Percentiles rank a stretch among this genome's conserved stretches.
phyloP scores from a whole-genome alignment of 2,888 invertebrate genomes.

The Auanema sp. region DNA sequence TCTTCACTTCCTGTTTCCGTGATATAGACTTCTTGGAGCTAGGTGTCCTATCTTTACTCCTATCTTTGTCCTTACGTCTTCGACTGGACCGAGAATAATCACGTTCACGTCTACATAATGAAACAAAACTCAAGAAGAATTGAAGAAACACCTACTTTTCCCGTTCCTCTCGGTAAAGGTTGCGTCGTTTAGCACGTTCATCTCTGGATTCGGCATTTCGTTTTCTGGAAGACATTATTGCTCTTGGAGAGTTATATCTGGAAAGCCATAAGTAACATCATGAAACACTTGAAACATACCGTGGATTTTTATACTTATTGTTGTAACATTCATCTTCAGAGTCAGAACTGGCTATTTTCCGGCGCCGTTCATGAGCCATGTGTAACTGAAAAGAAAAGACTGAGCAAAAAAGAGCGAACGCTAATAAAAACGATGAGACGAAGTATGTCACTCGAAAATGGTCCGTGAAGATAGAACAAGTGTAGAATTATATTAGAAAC shows the following conservation, averaged over 20 bases:
- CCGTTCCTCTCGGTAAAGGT: constrained; percentile 19
- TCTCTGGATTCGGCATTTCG: constrained; percentile 29
- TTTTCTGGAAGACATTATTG: constrained; percentile 3
- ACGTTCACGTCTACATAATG: background rate
- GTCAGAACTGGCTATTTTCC: constrained; percentile 2
- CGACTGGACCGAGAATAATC: constrained; percentile 7
- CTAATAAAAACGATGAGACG: background rate
- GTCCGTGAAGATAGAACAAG: no score
- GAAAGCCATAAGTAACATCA: background rate
- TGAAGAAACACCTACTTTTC: constrained; percentile 12
- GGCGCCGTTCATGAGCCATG: constrained; percentile 4
- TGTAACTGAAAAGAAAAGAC: background rate
- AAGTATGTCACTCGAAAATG: no score
- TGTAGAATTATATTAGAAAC: no score
- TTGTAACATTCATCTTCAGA: background rate
- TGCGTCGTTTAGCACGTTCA: constrained; percentile 35
- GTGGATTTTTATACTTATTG: constrained; percentile 1
- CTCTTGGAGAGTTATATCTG: constrained; percentile 17
- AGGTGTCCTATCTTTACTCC: background rate
- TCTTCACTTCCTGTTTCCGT: no score
- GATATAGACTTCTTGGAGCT: no score
- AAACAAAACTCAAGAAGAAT: constrained; percentile 6
- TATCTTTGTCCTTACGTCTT: constrained; percentile 5
- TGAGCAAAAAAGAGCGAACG: background rate
- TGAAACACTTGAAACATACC: background rate